Base-by-base conservation (phyloP, 2,888 invertebrate genomes). In the Dasypolia templi region DNA sequence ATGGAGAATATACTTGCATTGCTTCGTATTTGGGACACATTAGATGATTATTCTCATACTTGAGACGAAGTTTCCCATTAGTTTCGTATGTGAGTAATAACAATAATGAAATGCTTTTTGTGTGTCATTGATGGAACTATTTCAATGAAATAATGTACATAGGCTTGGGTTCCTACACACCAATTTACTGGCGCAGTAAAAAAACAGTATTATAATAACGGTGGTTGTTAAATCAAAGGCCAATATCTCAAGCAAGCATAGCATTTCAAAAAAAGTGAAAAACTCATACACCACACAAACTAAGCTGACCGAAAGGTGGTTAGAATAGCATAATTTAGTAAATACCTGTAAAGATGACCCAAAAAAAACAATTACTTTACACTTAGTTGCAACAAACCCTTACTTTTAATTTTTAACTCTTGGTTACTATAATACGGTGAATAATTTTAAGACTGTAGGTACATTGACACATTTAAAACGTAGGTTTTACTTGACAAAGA, bases 1-100 rank as follows among this genome's bases (percentile, higher is more conserved):
- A 72, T 56, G 32, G 44, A 72, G 61, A 62, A 56, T 29, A 32
- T 51, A 55, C 78, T 53, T 83, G 67, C 80, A 80, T 62, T 66
- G 64, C 61, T 66, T 55, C 29, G 17, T 65, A 26, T 69, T 53
- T 35, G 35, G 26, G 35, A 26, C 51, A 32, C 42, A 56, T 67
- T n/a, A 35, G 42, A 68, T 59, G 26, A 42, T 53, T 59, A 77
- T 68, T 63, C 32, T 64, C 7, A 22, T 63, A 17, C 56, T 32
- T 61, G 14, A 35, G 75, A 22, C 44, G 56, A 55, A 44, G n/a
- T 71, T 9, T 42, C 2, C 14, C 6, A 14, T 51, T 17, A 42
- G 32, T 14, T 32, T 17, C 6, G 9, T 12, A 32, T 6, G 55
- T 32, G 11, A 56, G n/a, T n/a, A n/a, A 64, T 55, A n/a, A 11